phyloP scores from a whole-genome alignment of 2,797 vertebrate species.

The Poeciliopsis presidionis region DNA sequence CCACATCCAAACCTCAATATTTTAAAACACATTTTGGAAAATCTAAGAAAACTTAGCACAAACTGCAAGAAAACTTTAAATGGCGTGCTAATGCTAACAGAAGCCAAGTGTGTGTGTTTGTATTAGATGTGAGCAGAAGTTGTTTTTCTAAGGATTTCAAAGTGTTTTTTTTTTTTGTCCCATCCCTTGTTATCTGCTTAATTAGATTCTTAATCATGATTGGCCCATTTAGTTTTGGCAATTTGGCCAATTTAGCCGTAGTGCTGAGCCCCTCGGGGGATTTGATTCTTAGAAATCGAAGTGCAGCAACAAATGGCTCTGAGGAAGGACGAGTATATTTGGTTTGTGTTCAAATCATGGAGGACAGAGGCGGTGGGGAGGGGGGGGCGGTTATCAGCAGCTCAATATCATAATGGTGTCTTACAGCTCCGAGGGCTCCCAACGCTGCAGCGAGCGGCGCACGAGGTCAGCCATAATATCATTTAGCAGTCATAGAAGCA shows the following conservation, averaged over 20 bases:
- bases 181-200: constrained; percentile 59
- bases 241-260: constrained; percentile 69
- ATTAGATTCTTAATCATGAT: constrained; percentile 61
- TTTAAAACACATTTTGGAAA: not conserved
- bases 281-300: constrained; percentile 43
- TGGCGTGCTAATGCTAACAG: not conserved
- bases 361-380: not conserved
- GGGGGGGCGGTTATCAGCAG: constrained; percentile 26
- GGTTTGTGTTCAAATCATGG: constrained; percentile 23
- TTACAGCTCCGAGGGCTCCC: constrained; percentile 64
- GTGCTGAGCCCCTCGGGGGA: constrained; percentile 45
- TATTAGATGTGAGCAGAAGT: not conserved
- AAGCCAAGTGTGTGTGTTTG: not conserved
- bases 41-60: not conserved
- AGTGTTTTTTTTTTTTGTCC: constrained; percentile 18
- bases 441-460: constrained; percentile 36
- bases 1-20: not conserved
- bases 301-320: constrained; percentile 22
- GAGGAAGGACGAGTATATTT: constrained; percentile 18
- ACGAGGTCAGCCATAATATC: constrained; percentile 66
- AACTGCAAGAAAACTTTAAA: not conserved
- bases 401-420: constrained; percentile 76
- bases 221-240: constrained; percentile 71
- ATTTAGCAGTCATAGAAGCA: constrained; percentile 63
- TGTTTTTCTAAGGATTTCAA: constrained; percentile 1